Base-by-base conservation (phyloP, 2,113 vertebrate genomes). In the Xerus inauris region DNA sequence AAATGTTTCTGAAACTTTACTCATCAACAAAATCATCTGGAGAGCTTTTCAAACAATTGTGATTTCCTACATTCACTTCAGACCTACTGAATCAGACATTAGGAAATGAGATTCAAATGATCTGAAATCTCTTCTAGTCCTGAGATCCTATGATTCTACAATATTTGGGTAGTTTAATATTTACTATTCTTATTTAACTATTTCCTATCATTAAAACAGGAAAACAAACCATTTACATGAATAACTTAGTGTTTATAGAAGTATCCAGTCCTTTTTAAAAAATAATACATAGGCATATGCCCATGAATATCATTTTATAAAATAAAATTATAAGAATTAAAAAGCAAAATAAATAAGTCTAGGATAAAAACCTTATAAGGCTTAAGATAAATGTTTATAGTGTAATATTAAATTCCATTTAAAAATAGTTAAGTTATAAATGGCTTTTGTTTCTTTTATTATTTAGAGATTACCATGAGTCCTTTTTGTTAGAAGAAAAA, bases 281-380 rank as follows among this genome's bases (percentile, higher is more conserved):
- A 91, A 91, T 3, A 90, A 87, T n/a, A 67, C 3, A 40, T 42
- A 86, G 11, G 73, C 51, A 82, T n/a, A 87, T 91, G 13, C 19
- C 47, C 22, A 87, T 4, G 7, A 89, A 54, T 94, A 47, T 22
- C 32, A 76, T 89, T 96, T 98, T 96, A 82, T 96, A 65, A 86
- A 85, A 95, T 83, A 92, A n/a, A 72, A 71, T 32, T 57, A 89
- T n/a, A 87, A 94, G 90, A 30, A 82, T 32, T 69, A 57, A 75
- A 76, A 80, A 76, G 24, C 28, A 69, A 62, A 77, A 84, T 22
- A 87, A 90, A 89, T 76, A 71, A 93, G 35, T 12, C 82, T 4
- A 72, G 17, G 30, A 64, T n/a, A 57, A 38, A 96, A 95, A 84
- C 73, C 73, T 81, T 65, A 91, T 75, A 57, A n/a, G 1, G 40